phyloP scores from a whole-genome alignment of 2,888 invertebrate species.

The Latheticus oryzae region DNA sequence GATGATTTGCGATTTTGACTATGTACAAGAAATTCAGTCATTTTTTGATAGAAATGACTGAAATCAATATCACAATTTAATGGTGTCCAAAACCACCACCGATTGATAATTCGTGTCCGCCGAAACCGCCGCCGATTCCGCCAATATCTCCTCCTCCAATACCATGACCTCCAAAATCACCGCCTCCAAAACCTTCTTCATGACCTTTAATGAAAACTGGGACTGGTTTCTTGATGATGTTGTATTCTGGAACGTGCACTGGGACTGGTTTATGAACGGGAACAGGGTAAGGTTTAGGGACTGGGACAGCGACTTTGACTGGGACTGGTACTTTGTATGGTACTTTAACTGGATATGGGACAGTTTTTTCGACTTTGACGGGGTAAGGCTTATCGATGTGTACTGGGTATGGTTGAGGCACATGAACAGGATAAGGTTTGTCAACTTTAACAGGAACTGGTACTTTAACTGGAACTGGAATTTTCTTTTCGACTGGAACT shows the following conservation, averaged over 20 bases:
- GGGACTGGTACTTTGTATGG: slow-evolving; percentile 61
- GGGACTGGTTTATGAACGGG: slow-evolving; percentile 66
- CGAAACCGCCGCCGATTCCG: slow-evolving; percentile 27
- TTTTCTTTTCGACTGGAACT: slow-evolving; percentile 71
- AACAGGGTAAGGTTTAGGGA: slow-evolving; percentile 56
- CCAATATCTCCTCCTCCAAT: slow-evolving; percentile 34
- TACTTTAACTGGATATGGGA: slow-evolving; percentile 61
- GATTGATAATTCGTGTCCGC: slow-evolving; percentile 29
- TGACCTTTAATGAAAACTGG: slow-evolving; percentile 59
- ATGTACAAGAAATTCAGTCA: slow-evolving; percentile 34
- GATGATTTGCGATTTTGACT: slow-evolving; percentile 34
- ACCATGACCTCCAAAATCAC: slow-evolving; percentile 39
- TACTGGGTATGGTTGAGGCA: slow-evolving; percentile 74
- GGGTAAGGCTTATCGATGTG: slow-evolving; percentile 67
- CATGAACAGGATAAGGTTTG: slow-evolving; percentile 74
- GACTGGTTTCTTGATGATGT: slow-evolving; percentile 69
- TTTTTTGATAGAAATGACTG: slow-evolving; percentile 22
- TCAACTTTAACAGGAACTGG: slow-evolving; percentile 69
- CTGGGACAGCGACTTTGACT: slow-evolving; percentile 50
- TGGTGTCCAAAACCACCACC: slow-evolving; percentile 39
- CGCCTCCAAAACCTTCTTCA: slow-evolving; percentile 34
- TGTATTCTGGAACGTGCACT: slow-evolving; percentile 66
- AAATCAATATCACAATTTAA: slow-evolving; percentile 36
- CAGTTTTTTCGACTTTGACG: slow-evolving; percentile 66
- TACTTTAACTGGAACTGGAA: slow-evolving; percentile 70